Base-by-base conservation (phyloP, 1,140 invertebrate species). In the Eueides isabella region DNA sequence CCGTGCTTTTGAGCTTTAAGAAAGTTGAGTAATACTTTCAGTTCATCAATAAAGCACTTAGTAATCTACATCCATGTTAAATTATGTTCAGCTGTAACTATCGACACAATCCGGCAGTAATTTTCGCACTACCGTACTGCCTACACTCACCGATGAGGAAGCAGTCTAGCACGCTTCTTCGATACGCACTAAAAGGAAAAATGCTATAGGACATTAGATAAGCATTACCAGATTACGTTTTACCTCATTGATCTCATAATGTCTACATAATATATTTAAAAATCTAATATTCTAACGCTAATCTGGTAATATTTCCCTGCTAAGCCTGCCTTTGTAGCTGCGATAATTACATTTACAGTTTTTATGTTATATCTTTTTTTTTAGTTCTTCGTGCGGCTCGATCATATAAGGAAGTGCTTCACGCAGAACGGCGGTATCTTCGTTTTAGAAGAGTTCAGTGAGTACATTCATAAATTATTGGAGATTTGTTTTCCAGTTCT, bases 341-440 rank as follows among this genome's bases (percentile, higher is more conserved):
- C 71, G 16, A 31, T 44, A 5, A 16, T 11, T 30, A 19, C 3
- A 35, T n/a, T 26, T 41, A 23, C 14, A 33, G 19, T 33, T 33
- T 67, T 67, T 62, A 29, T 61, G 16, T 41, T 64, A 71, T 33
- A 71, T 9, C 71, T 30, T 94, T 92, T 89, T 91, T 98, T 98
- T 87, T 96, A 99, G 99, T 99, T 99, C 95, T 99, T 99, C 95
- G 98, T 99, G 94, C 97, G 98, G 92, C 96, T 99, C 94, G 97
- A 98, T 95, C 98, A 99, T 94, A 99, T 99, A 94, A 96, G 98
- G 93, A 99, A 99, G 94, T 99, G 99, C 95, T 99, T 99, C 95
- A 99, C 98, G 72, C 98, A 98, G 94, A 99, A 99, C 94, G 98
- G 98, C 92, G 98, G 98, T 91, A 98, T 99, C 92, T 99, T 99